phyloP scores from a whole-genome alignment of 2,113 vertebrate genomes.

The Gambusia affinis region DNA sequence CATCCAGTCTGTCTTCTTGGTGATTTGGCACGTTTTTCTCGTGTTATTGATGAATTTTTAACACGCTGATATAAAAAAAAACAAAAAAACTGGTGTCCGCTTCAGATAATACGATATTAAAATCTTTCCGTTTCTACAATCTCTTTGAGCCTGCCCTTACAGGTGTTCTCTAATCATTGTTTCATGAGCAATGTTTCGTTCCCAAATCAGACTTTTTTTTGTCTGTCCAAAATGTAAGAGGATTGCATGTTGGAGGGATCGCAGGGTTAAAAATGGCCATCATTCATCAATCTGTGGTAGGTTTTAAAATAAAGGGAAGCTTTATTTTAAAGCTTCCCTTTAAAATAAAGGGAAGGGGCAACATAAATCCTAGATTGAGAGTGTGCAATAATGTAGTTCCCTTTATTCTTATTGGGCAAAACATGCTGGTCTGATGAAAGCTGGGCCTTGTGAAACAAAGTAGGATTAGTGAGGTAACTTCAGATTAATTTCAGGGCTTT shows the following conservation, averaged over 20 bases:
- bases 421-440: slow-evolving; percentile 48
- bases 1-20: slow-evolving; percentile 8
- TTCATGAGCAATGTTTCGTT: no score
- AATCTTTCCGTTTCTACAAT: background rate
- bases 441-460: background rate
- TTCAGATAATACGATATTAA: background rate
- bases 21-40: background rate
- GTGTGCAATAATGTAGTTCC: slow-evolving; percentile 1
- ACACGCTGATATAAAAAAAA: background rate
- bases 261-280: slow-evolving; percentile 50
- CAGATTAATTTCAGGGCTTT: background rate
- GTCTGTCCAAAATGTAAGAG: slow-evolving; percentile 5
- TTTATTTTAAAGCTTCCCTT: no score
- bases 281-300: slow-evolving; percentile 54
- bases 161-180: background rate
- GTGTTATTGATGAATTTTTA: background rate
- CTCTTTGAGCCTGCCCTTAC: background rate
- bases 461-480: background rate
- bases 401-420: slow-evolving; percentile 44
- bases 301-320: slow-evolving; percentile 54
- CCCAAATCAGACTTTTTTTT: background rate
- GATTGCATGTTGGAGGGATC: slow-evolving; percentile 13
- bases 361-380: slow-evolving; percentile 1
- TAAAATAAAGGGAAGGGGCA: slow-evolving; percentile 48
- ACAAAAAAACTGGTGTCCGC: background rate